Base-by-base conservation (phyloP, 2,797 vertebrate genomes). In the Mus spretus region DNA sequence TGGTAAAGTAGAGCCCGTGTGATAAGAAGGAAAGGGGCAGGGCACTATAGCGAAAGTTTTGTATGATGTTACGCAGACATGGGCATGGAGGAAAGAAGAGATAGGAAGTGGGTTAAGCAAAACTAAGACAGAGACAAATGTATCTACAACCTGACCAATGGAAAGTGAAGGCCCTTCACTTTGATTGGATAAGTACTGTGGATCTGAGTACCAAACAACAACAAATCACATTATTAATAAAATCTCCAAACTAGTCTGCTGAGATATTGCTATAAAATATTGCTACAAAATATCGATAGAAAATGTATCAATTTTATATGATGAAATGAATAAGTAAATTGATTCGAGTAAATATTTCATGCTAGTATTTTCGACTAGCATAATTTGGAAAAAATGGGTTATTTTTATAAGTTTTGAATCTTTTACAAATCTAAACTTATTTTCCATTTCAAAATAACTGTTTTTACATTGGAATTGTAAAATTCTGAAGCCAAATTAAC, bases 261-360 rank as follows among this genome's bases (percentile, higher is more conserved):
- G 24, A 82, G n/a, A 40, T 50, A 50, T n/a, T 72, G 0, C 26
- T 97, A 2, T 31, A 86, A 19, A 40, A 44, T 47, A 65, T n/a
- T 55, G 0, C n/a, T 97, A 2, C 31, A 86, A 34, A 28, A 28
- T 12, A 50, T 50, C 9, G 59, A 65, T 65, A 31, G 14, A 80
- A n/a, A 90, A 77, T 31, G 34, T 81, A 44, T 28, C 40, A 96
- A 91, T 77, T 85, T 9, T 97, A 86, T 80, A 88, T 44, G 67
- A 26, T 70, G 19, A 1, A 87, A 78, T 84, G 0, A 86, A 89
- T 50, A 26, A 93, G 28, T 47, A 40, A 57, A 74, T 82, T 79
- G 59, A 34, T 82, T 34, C 0, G 57, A 74, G 83, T n/a, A 0
- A 92, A 44, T 44, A 37, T 28, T 90, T 53, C 8, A 63, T 59